Percentiles rank a stretch among this genome's conserved stretches.
phyloP scores from a whole-genome alignment of 1,140 invertebrate species.

The Oryzaephilus surinamensis region DNA sequence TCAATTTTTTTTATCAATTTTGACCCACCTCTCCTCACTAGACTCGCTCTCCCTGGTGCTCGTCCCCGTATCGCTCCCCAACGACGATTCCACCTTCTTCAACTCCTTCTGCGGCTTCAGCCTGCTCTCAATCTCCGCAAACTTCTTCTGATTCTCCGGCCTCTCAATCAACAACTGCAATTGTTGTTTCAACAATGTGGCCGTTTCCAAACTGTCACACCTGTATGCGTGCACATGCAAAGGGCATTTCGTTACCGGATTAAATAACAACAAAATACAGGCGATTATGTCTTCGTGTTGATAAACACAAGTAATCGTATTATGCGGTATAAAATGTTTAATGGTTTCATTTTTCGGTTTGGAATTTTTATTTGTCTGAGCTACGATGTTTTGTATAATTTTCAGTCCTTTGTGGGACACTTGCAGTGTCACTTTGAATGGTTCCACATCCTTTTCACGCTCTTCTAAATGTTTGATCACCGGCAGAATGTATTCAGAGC shows the following conservation, averaged over 20 bases:
- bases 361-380: conserved; percentile 39
- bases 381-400: conserved; percentile 72
- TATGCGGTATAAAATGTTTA: conserved; percentile 91
- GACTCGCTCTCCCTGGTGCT: conserved; percentile 67
- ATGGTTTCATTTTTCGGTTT: conserved; percentile 57
- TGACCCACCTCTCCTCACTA: conserved; percentile 50
- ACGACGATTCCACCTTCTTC: conserved; percentile 53
- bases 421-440: conserved; percentile 80
- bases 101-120: conserved; percentile 37
- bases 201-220: conserved; percentile 90
- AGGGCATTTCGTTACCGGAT: conserved; percentile 76
- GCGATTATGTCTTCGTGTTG: conserved; percentile 84
- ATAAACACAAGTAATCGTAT: conserved; percentile 79
- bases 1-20: no score
- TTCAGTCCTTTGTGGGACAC: conserved; percentile 89
- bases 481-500: conserved; percentile 66
- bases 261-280: conserved; percentile 78
- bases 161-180: conserved; percentile 70
- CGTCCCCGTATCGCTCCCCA: conserved; percentile 60
- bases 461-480: conserved; percentile 76
- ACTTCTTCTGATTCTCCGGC: conserved; percentile 79
- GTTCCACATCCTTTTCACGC: conserved; percentile 74
- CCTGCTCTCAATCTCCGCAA: conserved; percentile 63
- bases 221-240: conserved; percentile 91
- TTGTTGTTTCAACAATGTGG: conserved; percentile 70